phyloP scores from a whole-genome alignment of 2,888 invertebrate genomes.

The Diadegma fenestrale region DNA sequence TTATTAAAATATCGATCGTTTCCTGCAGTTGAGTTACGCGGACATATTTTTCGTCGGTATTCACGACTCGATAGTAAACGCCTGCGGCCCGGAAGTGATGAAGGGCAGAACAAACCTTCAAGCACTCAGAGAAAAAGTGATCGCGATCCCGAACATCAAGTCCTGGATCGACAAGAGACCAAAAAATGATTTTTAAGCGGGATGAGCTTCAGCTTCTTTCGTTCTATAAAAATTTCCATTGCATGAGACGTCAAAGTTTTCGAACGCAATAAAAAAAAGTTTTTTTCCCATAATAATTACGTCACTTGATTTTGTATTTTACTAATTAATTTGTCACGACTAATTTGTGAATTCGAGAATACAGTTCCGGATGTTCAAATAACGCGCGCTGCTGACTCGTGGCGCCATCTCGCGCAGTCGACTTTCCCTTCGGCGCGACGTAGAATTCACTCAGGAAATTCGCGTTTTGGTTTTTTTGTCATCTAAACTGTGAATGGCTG shows the following conservation, averaged over 20 bases:
- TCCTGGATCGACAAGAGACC: conserved; percentile 76
- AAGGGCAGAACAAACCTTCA: conserved; percentile 75
- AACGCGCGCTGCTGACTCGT: no score
- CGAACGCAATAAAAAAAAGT: neutral
- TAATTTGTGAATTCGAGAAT: no score
- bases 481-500: no score
- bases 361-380: no score
- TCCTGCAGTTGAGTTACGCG: conserved; percentile 79
- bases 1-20: no score
- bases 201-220: neutral
- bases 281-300: neutral
- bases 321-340: neutral
- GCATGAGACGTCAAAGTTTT: neutral
- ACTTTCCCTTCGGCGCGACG: no score
- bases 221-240: neutral
- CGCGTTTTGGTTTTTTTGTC: no score
- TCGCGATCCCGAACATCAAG: conserved; percentile 74
- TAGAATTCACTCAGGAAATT: no score
- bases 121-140: conserved; percentile 75
- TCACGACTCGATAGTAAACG: conserved; percentile 74
- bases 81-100: conserved; percentile 74
- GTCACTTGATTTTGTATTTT: neutral
- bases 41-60: conserved; percentile 80
- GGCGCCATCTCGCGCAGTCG: no score
- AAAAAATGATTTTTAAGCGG: conserved; percentile 70